Conservation (phyloP, 2,113 vertebrate species). For the Saimiri boliviensis region DNA sequence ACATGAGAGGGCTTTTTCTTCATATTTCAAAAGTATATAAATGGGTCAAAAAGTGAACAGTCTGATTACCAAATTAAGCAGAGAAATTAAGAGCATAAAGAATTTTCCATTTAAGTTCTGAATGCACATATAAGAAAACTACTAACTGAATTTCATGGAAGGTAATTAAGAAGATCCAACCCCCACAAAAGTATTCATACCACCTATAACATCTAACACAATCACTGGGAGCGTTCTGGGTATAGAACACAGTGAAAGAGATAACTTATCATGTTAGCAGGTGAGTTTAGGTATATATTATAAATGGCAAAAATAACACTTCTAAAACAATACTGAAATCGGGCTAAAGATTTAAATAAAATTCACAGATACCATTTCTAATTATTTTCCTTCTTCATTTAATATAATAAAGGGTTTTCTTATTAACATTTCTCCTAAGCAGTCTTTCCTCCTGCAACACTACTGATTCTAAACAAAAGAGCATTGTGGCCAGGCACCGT, state of each 20-base stretch:
- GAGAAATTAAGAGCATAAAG: conserved; percentile 13
- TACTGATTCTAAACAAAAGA: conserved; percentile 31
- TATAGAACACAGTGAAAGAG: not conserved
- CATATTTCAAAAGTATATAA: not conserved
- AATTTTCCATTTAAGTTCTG: conserved; percentile 6
- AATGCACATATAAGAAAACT: not conserved
- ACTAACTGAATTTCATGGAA: not conserved
- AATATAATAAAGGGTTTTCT: not conserved
- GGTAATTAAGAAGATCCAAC: not conserved
- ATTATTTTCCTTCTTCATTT: conserved; percentile 4
- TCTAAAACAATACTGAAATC: conserved; percentile 5
- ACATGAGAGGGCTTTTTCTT: conserved; percentile 45
- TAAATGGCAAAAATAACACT: not conserved
- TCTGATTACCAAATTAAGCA: conserved; percentile 46
- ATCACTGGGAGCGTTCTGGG: not conserved
- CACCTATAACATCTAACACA: not conserved
- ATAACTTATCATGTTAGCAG: not conserved
- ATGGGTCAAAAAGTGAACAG: conserved; percentile 15
- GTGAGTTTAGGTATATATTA: not conserved
- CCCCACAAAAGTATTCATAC: not conserved
- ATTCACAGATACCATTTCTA: not conserved
- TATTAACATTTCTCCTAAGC: not conserved
- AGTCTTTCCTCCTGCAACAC: not conserved
- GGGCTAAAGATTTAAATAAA: conserved; percentile 29
- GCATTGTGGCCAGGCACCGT: not conserved